Evolutionary conservation across 2,113 vertebrate species (phyloP).

Genomic region (Gracilinanus agilis): DNA sequence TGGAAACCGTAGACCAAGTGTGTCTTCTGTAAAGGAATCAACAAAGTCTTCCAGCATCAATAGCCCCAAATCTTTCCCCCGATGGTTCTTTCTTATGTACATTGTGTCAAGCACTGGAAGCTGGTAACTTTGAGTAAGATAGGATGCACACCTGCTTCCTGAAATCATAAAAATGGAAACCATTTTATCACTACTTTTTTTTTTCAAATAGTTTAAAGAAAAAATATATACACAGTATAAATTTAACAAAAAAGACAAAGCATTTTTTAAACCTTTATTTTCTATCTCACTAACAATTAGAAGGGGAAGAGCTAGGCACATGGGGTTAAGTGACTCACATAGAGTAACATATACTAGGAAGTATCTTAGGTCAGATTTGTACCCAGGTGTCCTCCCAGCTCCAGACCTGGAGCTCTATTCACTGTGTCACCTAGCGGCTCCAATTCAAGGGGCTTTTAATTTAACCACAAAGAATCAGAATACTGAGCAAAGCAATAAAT

Average conservation of each 20-base stretch:
- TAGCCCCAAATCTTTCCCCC: constrained; percentile 86
- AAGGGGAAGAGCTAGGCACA: no score
- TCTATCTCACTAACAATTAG: no score
- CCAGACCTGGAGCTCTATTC: no score
- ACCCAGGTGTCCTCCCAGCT: no score
- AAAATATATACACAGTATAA: not conserved
- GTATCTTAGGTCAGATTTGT: no score
- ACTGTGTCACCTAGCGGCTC: no score
- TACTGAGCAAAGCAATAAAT: not conserved
- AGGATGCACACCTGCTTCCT: constrained; percentile 85
- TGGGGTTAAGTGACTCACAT: no score
- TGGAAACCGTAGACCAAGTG: constrained; percentile 89
- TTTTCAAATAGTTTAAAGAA: not conserved
- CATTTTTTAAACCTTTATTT: not conserved
- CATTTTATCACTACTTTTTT: constrained; percentile 1
- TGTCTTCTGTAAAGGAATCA: constrained; percentile 86
- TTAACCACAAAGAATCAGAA: not conserved
- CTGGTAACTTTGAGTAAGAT: constrained; percentile 81
- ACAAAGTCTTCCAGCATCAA: constrained; percentile 93
- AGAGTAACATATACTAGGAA: no score
- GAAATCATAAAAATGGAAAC: constrained; percentile 71
- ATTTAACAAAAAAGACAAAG: not conserved
- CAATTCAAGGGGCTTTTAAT: not conserved
- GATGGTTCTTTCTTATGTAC: constrained; percentile 89
- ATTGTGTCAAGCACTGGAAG: constrained; percentile 92